These are phyloP conservation scores for Rotaria magnacalcarata DNA, from an alignment of 2,888 invertebrate genomes.

Conservation along the genomic window DNA sequence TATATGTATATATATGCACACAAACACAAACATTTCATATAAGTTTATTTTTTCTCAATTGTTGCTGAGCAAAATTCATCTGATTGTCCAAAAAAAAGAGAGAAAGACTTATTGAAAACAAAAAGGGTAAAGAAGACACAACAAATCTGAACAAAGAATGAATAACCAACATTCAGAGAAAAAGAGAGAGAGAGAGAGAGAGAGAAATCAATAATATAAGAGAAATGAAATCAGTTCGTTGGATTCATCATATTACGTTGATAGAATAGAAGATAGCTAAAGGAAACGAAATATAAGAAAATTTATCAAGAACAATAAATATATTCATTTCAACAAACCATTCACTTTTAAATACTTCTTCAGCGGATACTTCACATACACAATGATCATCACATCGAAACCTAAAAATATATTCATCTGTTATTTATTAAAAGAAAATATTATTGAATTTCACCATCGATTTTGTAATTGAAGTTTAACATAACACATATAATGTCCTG, in stretches of 20 bases:
- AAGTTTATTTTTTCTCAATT: neutral
- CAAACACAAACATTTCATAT: constrained; percentile 14
- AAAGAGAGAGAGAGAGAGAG: neutral
- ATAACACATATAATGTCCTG: constrained; percentile 91
- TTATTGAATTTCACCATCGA: neutral
- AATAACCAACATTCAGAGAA: constrained; percentile 16
- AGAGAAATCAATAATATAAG: constrained; percentile 29
- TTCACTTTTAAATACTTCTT: constrained; percentile 88
- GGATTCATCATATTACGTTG: neutral
- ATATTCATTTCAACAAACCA: constrained; percentile 65
- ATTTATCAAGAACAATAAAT: neutral
- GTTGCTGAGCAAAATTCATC: constrained; percentile 26
- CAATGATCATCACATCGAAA: constrained; percentile 94
- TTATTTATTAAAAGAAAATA: constrained; percentile 49
- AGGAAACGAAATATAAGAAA: neutral
- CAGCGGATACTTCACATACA: constrained; percentile 78
- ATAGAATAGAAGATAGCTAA: constrained; percentile 27
- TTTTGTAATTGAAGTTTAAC: constrained; percentile 72
- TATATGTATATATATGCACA: neutral
- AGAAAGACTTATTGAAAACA: neutral
- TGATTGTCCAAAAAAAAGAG: neutral
- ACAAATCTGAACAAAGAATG: neutral
- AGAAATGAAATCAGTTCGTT: neutral
- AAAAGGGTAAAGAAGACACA: neutral
- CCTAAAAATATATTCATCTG: constrained; percentile 66